Conservation (phyloP, 1,140 invertebrate species). For the Neodiprion pinetum region DNA sequence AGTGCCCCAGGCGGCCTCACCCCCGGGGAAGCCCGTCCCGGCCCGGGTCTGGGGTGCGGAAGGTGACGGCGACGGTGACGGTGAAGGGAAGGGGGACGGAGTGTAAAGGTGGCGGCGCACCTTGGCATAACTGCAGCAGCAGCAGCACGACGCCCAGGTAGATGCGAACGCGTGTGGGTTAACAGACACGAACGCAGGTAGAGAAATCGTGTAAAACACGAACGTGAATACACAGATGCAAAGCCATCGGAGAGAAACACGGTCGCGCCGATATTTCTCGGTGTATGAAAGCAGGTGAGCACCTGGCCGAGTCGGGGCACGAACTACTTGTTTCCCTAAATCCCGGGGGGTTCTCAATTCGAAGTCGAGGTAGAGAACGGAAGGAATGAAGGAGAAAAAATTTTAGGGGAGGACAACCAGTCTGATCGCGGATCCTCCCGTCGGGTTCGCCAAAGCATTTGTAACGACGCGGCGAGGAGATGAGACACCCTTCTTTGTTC, state of each 20-base stretch:
- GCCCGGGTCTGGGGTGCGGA: not conserved
- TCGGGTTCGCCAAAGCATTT: not conserved
- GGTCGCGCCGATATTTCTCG: not conserved
- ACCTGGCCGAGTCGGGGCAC: constrained; percentile 44
- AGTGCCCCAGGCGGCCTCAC: constrained; percentile 45
- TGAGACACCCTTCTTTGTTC: not conserved
- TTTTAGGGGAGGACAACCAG: not conserved
- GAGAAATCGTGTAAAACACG: constrained; percentile 1
- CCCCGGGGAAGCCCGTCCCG: constrained; percentile 6
- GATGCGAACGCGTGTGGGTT: constrained; percentile 9
- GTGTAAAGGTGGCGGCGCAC: constrained; percentile 17
- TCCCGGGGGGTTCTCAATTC: constrained; percentile 34
- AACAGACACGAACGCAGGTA: constrained; percentile 11
- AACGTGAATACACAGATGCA: constrained; percentile 8
- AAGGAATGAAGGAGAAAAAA: not conserved
- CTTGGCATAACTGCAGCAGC: constrained; percentile 14
- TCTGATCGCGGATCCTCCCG: not conserved
- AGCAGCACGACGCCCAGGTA: constrained; percentile 24
- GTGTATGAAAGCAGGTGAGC: constrained; percentile 47
- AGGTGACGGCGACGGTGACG: not conserved
- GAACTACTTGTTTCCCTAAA: constrained; percentile 35
- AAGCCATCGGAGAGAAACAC: not conserved
- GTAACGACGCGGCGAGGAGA: not conserved
- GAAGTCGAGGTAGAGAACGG: not conserved
- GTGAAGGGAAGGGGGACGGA: not conserved